These are phyloP conservation scores for Drosophila rellima DNA, from an alignment of 2,888 invertebrate species.

Conservation along the genomic window DNA sequence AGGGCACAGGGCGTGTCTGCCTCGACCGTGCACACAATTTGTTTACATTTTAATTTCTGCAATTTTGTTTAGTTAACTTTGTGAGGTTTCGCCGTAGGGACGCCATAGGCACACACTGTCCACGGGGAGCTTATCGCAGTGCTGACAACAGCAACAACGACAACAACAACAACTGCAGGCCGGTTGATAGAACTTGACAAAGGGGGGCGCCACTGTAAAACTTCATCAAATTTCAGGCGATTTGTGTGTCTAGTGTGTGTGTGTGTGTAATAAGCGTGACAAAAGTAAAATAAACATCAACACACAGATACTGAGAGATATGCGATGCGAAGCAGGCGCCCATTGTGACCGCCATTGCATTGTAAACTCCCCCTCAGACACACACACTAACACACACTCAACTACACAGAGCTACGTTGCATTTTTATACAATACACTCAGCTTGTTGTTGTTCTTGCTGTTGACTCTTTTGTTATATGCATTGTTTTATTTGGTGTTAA, in stretches of 20 bases:
- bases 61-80: conserved; percentile 79
- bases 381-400: conserved; percentile 1
- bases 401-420: conserved; percentile 35
- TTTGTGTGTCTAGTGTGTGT: conserved; percentile 23
- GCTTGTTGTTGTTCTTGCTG: conserved; percentile 30
- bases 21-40: conserved; percentile 68
- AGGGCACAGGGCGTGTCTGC: conserved; percentile 43
- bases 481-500: conserved; percentile 74
- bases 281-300: conserved; percentile 68
- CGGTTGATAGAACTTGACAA: conserved; percentile 36
- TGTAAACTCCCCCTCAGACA: conserved; percentile 47
- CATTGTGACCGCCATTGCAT: conserved; percentile 64
- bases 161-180: conserved; percentile 26
- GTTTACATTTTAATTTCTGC: conserved; percentile 83
- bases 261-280: conserved; percentile 72
- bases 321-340: conserved; percentile 32
- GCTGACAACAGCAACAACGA: conserved; percentile 47
- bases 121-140: conserved; percentile 68
- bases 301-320: conserved; percentile 24
- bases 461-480: conserved; percentile 68
- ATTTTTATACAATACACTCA: conserved; percentile 34
- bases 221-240: conserved; percentile 67
- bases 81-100: conserved; percentile 53
- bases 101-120: conserved; percentile 50
- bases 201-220: conserved; percentile 57